A percentile compares a stretch with the other conserved stretches of the same genome.
phyloP scores from a whole-genome alignment of 2,888 invertebrate species.

The Priocnemis perturbator region DNA sequence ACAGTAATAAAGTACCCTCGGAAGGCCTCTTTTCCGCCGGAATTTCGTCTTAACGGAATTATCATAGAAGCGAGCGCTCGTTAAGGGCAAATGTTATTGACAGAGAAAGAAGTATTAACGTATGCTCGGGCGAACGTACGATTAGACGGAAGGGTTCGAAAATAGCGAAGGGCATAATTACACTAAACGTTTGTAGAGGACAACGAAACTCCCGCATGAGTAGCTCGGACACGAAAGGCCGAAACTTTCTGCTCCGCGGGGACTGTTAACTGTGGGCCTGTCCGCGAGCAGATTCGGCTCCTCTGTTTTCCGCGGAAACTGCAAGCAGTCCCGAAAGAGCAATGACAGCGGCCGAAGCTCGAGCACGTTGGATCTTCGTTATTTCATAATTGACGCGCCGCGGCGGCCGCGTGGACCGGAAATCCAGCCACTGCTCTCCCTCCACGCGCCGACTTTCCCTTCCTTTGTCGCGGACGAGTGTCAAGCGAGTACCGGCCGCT shows the following conservation, averaged over 20 bases:
- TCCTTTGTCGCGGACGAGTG: constrained; percentile 4
- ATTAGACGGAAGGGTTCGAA: too few species aligned
- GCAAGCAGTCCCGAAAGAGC: constrained; percentile 8
- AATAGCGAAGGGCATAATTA: too few species aligned
- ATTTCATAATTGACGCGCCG: constrained; percentile 32
- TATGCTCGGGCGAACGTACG: too few species aligned
- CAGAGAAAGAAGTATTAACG: too few species aligned
- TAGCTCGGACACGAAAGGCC: not conserved
- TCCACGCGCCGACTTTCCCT: constrained; percentile 4
- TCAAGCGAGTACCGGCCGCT: too few species aligned
- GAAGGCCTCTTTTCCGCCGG: too few species aligned
- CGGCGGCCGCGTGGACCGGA: constrained; percentile 23
- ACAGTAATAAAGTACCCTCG: too few species aligned
- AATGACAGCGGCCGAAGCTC: constrained; percentile 15
- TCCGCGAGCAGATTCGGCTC: not conserved
- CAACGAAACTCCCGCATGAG: too few species aligned
- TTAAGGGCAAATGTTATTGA: too few species aligned
- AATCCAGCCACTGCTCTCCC: constrained; percentile 22
- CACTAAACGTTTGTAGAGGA: too few species aligned
- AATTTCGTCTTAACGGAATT: too few species aligned
- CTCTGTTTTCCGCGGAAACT: not conserved
- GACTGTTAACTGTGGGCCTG: not conserved
- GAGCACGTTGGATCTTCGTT: constrained; percentile 22
- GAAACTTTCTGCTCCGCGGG: not conserved
- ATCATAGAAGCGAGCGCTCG: too few species aligned